Evolutionary conservation across 2,113 vertebrate species (phyloP).

Genomic region (Chunga burmeisteri): DNA sequence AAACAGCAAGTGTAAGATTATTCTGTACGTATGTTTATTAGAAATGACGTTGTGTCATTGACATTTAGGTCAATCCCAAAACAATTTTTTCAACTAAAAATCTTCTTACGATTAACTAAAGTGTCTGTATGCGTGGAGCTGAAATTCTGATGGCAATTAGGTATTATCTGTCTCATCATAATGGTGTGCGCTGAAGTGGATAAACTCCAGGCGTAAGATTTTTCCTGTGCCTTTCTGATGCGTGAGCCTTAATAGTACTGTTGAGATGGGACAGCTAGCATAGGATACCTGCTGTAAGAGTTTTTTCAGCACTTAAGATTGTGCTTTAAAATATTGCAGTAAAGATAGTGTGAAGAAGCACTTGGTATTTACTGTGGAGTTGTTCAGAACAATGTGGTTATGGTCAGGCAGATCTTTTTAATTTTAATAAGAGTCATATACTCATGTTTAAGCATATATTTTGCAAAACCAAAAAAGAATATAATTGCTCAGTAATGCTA

Average conservation of each 20-base stretch:
- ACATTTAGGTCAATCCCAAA: neutral
- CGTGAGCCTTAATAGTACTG: neutral
- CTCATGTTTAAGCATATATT: neutral
- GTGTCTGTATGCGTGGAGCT: neutral
- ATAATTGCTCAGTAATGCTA: neutral
- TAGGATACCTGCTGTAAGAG: neutral
- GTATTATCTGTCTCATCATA: neutral
- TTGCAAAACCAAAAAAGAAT: neutral
- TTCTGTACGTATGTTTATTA: neutral
- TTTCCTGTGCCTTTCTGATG: neutral
- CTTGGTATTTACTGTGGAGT: neutral
- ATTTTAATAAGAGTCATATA: neutral
- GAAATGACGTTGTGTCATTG: neutral
- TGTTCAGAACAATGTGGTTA: neutral
- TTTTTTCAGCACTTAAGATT: neutral
- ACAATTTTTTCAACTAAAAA: neutral
- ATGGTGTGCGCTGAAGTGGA: neutral
- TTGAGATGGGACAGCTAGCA: neutral
- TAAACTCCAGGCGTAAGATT: neutral
- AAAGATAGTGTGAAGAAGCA: neutral
- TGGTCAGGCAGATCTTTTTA: neutral
- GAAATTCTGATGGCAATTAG: neutral
- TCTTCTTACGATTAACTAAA: neutral
- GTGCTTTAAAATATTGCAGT: neutral
- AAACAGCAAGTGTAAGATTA: neutral